These are phyloP conservation scores for Cetoscarus ocellatus DNA, from an alignment of 2,797 vertebrate species.

Conservation along the genomic window DNA sequence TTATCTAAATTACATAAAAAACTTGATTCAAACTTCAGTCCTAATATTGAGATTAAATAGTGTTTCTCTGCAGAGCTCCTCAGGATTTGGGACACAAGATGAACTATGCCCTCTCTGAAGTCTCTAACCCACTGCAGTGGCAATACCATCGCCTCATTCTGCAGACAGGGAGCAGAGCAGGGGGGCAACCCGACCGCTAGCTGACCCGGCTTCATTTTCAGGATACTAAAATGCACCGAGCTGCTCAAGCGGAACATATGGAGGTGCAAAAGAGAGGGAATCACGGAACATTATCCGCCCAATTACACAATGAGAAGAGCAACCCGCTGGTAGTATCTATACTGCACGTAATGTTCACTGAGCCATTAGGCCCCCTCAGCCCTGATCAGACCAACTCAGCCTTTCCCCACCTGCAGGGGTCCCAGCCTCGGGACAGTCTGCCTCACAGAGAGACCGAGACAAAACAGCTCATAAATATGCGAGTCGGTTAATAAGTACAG, in stretches of 20 bases:
- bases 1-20: no score
- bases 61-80: not conserved
- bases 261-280: conserved; percentile 80
- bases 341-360: conserved; percentile 65
- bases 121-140: conserved; percentile 19
- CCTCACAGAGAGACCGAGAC: conserved; percentile 28
- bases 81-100: conserved; percentile 13
- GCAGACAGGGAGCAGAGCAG: conserved; percentile 47
- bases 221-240: conserved; percentile 68
- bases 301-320: conserved; percentile 83
- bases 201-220: conserved; percentile 81
- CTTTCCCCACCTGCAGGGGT: conserved; percentile 49
- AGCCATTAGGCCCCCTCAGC: conserved; percentile 28
- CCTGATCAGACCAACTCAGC: conserved; percentile 21
- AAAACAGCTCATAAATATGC: conserved; percentile 55
- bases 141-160: conserved; percentile 30
- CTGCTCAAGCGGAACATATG: conserved; percentile 72
- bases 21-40: not conserved
- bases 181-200: conserved; percentile 67
- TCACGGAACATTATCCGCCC: conserved; percentile 81
- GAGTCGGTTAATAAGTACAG: conserved; percentile 30
- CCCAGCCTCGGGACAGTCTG: conserved; percentile 40
- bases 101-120: conserved; percentile 33
- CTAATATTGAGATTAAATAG: not conserved
- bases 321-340: conserved; percentile 62